Percentiles rank a stretch among this genome's conserved stretches.
These are phyloP conservation scores for Synanthedon vespiformis DNA, from an alignment of 2,888 invertebrate genomes.

Conservation along the genomic window DNA sequence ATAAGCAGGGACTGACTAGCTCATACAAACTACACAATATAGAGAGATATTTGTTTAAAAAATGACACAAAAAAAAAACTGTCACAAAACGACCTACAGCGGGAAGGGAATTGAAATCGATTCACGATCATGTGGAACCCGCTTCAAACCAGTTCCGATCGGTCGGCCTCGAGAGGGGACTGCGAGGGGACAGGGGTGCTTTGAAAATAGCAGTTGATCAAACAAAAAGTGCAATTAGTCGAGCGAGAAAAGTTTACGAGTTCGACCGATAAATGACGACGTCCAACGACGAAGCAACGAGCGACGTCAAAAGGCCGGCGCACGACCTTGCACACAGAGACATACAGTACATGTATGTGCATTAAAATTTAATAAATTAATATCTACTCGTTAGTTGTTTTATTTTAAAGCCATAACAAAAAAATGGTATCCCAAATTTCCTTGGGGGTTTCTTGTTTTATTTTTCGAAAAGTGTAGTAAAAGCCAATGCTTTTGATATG, in stretches of 20 bases:
- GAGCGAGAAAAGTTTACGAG: conserved; percentile 12
- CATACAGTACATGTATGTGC: conserved; percentile 1
- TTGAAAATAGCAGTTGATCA: conserved; percentile 20
- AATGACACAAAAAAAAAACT: conserved; percentile 19
- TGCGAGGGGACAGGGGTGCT: background rate
- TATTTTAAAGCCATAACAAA: too few relatives aligned
- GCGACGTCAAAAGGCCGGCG: conserved; percentile 10
- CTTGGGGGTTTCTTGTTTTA: too few relatives aligned
- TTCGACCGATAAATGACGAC: conserved; percentile 12
- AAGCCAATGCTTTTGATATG: too few relatives aligned
- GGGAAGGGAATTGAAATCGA: conserved; percentile 25
- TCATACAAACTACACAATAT: background rate
- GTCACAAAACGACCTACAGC: conserved; percentile 15
- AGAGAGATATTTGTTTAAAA: conserved; percentile 7
- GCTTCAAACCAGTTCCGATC: conserved; percentile 21
- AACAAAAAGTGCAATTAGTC: conserved; percentile 27
- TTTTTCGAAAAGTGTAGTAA: too few relatives aligned
- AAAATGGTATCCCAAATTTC: too few relatives aligned
- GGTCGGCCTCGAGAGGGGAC: conserved; percentile 12
- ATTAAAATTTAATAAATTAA: conserved; percentile 8
- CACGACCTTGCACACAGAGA: conserved; percentile 18
- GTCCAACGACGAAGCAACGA: conserved; percentile 2
- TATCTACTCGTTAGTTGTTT: too few relatives aligned
- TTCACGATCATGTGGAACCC: conserved; percentile 23
- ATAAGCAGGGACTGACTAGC: too few relatives aligned